phyloP scores from a whole-genome alignment of 2,113 vertebrate genomes.

The Hyaena hyaena region DNA sequence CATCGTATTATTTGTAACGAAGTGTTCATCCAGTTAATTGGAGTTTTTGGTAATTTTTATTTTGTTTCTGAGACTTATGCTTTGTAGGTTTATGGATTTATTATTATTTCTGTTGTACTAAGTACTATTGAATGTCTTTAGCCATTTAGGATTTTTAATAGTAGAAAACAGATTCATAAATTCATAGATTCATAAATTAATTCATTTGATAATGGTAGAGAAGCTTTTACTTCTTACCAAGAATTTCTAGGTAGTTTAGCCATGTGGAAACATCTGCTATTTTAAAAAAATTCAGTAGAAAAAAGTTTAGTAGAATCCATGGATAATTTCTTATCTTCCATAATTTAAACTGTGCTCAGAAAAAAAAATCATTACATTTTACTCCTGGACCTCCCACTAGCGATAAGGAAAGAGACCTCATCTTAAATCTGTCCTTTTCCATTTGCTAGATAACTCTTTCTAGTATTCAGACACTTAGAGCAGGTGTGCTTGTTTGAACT shows the following conservation, averaged over 20 bases:
- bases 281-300: not conserved
- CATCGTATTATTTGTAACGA: not conserved
- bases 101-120: not conserved
- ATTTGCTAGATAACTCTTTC: not conserved
- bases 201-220: not conserved
- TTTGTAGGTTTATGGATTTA: not conserved
- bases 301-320: not conserved
- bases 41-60: not conserved
- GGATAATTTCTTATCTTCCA: not conserved
- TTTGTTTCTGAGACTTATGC: not conserved
- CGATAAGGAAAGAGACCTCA: not conserved
- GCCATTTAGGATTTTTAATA: not conserved
- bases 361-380: not conserved
- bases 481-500: not conserved
- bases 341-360: not conserved
- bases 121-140: slow-evolving; percentile 17
- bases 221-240: not conserved
- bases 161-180: not conserved
- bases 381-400: not conserved
- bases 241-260: not conserved
- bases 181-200: slow-evolving; percentile 4
- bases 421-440: not conserved
- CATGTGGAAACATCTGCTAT: not conserved
- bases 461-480: not conserved
- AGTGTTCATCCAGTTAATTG: not conserved